Conservation (phyloP, 2,797 vertebrate species). For the Necrosyrtes monachus region DNA sequence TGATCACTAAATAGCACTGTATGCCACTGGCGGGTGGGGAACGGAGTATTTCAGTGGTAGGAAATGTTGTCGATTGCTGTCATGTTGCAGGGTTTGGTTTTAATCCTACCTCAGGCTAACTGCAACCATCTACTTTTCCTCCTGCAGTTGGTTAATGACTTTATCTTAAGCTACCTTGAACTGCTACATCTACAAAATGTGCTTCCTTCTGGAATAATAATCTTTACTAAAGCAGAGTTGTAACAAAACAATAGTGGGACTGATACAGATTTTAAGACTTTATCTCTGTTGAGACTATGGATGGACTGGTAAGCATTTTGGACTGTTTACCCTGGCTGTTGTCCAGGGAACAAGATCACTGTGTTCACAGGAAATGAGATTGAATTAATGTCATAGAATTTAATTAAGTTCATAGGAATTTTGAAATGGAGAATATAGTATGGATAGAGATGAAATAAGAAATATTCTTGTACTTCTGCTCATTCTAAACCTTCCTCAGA, state of each 20-base stretch:
- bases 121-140: background rate
- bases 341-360: background rate
- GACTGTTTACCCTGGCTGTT: background rate
- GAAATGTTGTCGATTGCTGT: background rate
- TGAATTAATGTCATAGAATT: background rate
- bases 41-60: rapidly evolving
- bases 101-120: background rate
- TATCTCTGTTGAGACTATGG: background rate
- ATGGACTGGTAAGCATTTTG: background rate
- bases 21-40: background rate
- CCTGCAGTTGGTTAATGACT: background rate
- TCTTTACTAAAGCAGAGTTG: background rate
- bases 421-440: background rate
- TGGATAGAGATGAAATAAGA: background rate
- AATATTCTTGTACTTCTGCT: background rate
- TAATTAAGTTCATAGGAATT: background rate
- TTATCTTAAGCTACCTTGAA: background rate
- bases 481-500: background rate
- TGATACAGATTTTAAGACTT: background rate
- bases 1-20: rapidly evolving
- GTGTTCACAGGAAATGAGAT: background rate
- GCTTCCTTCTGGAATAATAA: background rate
- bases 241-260: rapidly evolving
- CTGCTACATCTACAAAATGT: background rate
- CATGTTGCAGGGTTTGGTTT: background rate